phyloP scores from a whole-genome alignment of 2,888 invertebrate species.

The Kuschelorhynchus macadamiae region DNA sequence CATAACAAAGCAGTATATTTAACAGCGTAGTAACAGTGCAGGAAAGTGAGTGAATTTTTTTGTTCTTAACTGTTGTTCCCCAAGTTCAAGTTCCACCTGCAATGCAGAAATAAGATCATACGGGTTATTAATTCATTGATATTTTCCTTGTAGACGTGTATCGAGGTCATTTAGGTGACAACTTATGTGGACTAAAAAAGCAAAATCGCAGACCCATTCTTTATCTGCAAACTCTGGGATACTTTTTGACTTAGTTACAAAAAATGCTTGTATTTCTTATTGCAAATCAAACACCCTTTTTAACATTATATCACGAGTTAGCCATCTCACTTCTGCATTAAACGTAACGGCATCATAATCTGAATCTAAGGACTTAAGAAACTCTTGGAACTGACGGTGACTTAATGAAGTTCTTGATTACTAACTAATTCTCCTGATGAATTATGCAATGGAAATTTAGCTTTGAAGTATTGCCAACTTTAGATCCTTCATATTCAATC shows the following conservation, averaged over 20 bases:
- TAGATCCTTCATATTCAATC: slow-evolving; percentile 24
- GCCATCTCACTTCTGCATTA: slow-evolving; percentile 50
- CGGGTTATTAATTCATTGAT: background rate
- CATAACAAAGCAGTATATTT: background rate
- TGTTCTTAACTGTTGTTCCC: slow-evolving; percentile 10
- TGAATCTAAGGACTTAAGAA: slow-evolving; percentile 46
- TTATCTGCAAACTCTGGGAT: slow-evolving; percentile 10
- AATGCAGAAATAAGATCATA: slow-evolving; percentile 11
- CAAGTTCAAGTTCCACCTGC: background rate
- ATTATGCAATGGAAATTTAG: slow-evolving; percentile 46
- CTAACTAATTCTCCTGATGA: slow-evolving; percentile 46
- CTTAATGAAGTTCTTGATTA: slow-evolving; percentile 51
- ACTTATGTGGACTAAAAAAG: slow-evolving; percentile 27
- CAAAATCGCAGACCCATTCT: slow-evolving; percentile 14
- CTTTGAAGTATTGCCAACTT: slow-evolving; percentile 30
- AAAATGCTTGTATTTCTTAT: slow-evolving; percentile 16
- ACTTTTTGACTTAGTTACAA: slow-evolving; percentile 18
- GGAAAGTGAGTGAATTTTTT: slow-evolving; percentile 3
- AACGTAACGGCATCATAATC: slow-evolving; percentile 50
- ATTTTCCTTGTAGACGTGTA: slow-evolving; percentile 18
- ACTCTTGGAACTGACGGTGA: slow-evolving; percentile 49
- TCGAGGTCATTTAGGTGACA: slow-evolving; percentile 30
- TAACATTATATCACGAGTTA: slow-evolving; percentile 47
- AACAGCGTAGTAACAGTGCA: background rate
- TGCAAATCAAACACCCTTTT: slow-evolving; percentile 47